These are phyloP conservation scores for Globia sparganii DNA, from an alignment of 2,888 invertebrate species.

Conservation along the genomic window DNA sequence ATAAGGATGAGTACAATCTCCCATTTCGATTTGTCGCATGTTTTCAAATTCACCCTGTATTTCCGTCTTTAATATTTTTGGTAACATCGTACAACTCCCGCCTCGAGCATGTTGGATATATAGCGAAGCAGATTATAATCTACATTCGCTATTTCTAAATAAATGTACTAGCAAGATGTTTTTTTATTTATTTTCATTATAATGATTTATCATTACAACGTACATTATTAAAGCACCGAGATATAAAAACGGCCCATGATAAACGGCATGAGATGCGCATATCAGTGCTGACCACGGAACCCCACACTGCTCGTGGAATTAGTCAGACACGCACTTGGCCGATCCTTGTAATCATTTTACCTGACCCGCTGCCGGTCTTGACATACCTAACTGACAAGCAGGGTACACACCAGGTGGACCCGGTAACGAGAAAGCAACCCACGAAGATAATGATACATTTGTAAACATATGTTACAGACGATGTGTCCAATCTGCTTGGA, in stretches of 20 bases:
- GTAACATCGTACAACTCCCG: not conserved
- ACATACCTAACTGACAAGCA: conserved; percentile 1
- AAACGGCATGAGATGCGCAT: not conserved
- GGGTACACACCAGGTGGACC: not conserved
- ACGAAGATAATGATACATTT: not conserved
- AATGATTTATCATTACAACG: not conserved
- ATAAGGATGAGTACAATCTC: too few relatives aligned
- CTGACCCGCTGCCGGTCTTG: not conserved
- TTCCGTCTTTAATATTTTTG: not conserved
- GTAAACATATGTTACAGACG: conserved; percentile 92
- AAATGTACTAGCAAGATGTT: not conserved
- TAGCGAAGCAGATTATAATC: not conserved
- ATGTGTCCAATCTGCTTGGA: conserved; percentile 99
- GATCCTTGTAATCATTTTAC: too few relatives aligned
- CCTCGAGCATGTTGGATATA: not conserved
- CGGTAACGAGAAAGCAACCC: not conserved
- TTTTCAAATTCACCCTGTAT: too few relatives aligned
- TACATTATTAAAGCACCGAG: not conserved
- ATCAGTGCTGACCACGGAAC: not conserved
- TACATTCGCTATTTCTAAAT: not conserved
- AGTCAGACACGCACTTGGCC: not conserved
- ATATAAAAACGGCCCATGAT: not conserved
- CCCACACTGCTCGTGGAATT: not conserved
- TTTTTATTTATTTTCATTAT: not conserved
- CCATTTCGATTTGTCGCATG: too few relatives aligned